These are phyloP conservation scores for Chiridota heheva DNA, from an alignment of 35 echinoderm and acorn worm species.

Conservation along the genomic window DNA sequence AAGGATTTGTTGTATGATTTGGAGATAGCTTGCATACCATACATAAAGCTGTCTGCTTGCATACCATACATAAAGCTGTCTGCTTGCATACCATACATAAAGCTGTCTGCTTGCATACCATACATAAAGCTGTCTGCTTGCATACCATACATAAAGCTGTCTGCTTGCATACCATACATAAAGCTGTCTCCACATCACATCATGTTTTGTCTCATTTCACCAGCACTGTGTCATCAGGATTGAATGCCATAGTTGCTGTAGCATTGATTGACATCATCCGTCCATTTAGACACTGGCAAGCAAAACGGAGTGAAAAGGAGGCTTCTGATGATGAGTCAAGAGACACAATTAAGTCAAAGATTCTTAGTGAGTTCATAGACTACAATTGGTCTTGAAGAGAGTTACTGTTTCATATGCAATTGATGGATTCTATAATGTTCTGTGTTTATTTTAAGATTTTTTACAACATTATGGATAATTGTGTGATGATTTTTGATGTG, in stretches of 20 bases:
- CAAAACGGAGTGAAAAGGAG: not conserved
- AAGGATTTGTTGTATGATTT: too few relatives aligned
- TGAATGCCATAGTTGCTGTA: conserved; percentile 59
- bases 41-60: too few relatives aligned
- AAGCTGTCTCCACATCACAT: not conserved
- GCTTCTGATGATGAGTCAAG: not conserved
- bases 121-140: not conserved
- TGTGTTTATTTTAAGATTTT: not conserved
- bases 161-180: not conserved
- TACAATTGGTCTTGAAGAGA: not conserved
- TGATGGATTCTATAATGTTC: not conserved
- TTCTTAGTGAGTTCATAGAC: conserved; percentile 24
- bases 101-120: not conserved
- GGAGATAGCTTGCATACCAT: too few relatives aligned
- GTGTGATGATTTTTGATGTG: too few relatives aligned
- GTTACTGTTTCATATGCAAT: not conserved
- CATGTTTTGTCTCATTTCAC: not conserved
- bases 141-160: not conserved
- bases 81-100: too few relatives aligned
- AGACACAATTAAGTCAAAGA: conserved; percentile 25
- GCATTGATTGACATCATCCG: conserved; percentile 39
- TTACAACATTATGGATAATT: not conserved
- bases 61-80: too few relatives aligned
- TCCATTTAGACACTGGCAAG: conserved; percentile 18
- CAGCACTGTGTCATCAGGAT: conserved; percentile 49